Conservation (phyloP, 1,140 invertebrate species). For the Paraescarpia echinospica region DNA sequence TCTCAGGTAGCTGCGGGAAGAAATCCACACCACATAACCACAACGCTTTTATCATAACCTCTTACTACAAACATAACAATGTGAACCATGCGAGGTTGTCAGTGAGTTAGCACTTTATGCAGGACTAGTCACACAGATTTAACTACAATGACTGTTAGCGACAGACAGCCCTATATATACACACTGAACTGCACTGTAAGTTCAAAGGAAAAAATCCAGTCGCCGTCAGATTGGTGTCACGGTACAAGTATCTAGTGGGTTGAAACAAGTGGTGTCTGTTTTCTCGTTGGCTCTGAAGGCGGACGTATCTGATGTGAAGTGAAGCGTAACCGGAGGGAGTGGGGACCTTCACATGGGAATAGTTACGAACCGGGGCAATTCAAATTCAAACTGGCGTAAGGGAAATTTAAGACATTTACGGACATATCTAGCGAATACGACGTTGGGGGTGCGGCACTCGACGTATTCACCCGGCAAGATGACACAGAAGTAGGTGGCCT, state of each 20-base stretch:
- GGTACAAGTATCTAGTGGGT: neutral
- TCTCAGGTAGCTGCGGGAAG: neutral
- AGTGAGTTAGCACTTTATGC: neutral
- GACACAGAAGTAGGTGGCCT: neutral
- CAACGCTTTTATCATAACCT: neutral
- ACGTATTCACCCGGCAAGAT: neutral
- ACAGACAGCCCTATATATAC: neutral
- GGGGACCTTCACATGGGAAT: neutral
- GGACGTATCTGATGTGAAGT: neutral
- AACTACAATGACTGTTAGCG: neutral
- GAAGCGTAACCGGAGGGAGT: neutral
- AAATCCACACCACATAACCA: neutral
- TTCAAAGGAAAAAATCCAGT: neutral
- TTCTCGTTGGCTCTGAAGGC: neutral
- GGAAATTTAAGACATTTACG: neutral
- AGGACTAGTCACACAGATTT: neutral
- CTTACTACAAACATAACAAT: neutral
- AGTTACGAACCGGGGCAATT: neutral
- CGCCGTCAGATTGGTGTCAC: neutral
- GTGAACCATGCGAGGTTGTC: neutral
- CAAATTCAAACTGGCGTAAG: neutral
- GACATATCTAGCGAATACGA: neutral
- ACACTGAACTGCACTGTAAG: neutral
- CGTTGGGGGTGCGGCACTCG: neutral
- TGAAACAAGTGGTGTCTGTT: neutral